Evolutionary conservation across 2,888 invertebrate species (phyloP).

Genomic region (Epiblema foenella): DNA sequence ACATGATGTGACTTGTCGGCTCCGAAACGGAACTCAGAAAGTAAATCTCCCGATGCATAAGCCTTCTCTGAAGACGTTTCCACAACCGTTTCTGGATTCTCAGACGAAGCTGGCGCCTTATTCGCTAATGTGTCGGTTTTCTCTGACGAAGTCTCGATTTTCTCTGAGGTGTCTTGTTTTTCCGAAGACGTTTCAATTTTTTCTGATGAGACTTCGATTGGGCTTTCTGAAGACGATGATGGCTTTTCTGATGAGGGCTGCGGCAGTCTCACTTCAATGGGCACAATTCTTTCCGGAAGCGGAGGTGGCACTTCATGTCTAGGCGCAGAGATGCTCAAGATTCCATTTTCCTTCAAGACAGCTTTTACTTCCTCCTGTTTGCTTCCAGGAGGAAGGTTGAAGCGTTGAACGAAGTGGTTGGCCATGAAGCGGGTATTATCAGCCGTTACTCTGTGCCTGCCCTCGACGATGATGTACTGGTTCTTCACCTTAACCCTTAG

Average conservation of each 20-base stretch:
- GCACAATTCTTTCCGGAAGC: constrained; percentile 71
- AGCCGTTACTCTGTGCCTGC: constrained; percentile 66
- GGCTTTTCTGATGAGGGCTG: constrained; percentile 56
- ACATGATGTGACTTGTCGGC: constrained; percentile 73
- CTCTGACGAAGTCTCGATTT: constrained; percentile 36
- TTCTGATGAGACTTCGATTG: constrained; percentile 36
- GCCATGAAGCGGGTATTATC: constrained; percentile 65
- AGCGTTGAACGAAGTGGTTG: constrained; percentile 76
- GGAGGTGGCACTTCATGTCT: constrained; percentile 76
- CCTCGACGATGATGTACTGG: constrained; percentile 73
- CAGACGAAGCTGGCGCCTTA: not conserved
- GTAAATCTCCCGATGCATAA: constrained; percentile 47
- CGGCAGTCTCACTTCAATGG: constrained; percentile 67
- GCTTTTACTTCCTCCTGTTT: constrained; percentile 75
- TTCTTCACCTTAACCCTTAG: constrained; percentile 75
- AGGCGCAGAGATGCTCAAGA: constrained; percentile 69
- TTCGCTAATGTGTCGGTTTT: constrained; percentile 37
- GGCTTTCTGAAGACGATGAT: constrained; percentile 47
- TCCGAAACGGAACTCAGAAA: constrained; percentile 62
- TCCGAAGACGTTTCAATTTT: constrained; percentile 51
- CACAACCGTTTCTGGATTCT: constrained; percentile 35
- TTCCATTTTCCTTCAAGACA: constrained; percentile 67
- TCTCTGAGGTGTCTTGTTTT: constrained; percentile 46
- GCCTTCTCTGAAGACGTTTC: constrained; percentile 47
- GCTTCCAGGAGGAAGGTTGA: constrained; percentile 70